Conservation (phyloP, 2,888 invertebrate species). For the Mimumesa dahlbomi region DNA sequence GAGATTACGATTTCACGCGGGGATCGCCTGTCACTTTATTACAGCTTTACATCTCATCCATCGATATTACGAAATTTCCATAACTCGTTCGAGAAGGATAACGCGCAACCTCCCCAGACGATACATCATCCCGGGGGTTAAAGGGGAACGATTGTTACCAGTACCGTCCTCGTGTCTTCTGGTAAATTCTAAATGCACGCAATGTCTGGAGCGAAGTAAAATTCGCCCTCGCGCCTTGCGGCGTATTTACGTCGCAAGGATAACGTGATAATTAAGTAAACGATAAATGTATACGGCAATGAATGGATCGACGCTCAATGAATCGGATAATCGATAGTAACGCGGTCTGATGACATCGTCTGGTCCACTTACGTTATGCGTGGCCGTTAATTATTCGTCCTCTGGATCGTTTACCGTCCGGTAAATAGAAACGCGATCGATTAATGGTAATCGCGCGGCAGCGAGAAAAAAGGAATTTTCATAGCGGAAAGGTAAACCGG, state of each 20-base stretch:
- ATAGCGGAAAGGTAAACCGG: too few species aligned
- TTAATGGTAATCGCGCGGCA: too few species aligned
- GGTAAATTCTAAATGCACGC: too few species aligned
- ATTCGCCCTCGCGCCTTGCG: neutral
- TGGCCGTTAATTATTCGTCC: too few species aligned
- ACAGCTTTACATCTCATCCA: conserved; percentile 34
- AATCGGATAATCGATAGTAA: neutral
- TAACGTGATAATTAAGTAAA: conserved; percentile 2
- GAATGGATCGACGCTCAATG: conserved; percentile 3
- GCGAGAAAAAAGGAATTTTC: too few species aligned
- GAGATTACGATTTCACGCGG: conserved; percentile 26
- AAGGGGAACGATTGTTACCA: neutral
- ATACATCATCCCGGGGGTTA: neutral
- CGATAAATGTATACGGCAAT: neutral
- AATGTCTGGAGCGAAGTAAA: too few species aligned
- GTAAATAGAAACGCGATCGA: too few species aligned
- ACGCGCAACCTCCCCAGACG: neutral
- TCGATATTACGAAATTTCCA: conserved; percentile 30
- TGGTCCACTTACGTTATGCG: conserved; percentile 1
- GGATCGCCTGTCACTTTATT: neutral
- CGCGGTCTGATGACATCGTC: conserved; percentile 12
- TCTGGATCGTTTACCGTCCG: too few species aligned
- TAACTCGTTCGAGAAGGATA: conserved; percentile 6
- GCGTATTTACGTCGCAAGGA: conserved; percentile 8
- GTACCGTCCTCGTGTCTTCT: too few species aligned